Evolutionary conservation across 2,113 vertebrate species (phyloP), one percentile per base, ranked within the genome.

Genomic region (Abramis brama): DNA sequence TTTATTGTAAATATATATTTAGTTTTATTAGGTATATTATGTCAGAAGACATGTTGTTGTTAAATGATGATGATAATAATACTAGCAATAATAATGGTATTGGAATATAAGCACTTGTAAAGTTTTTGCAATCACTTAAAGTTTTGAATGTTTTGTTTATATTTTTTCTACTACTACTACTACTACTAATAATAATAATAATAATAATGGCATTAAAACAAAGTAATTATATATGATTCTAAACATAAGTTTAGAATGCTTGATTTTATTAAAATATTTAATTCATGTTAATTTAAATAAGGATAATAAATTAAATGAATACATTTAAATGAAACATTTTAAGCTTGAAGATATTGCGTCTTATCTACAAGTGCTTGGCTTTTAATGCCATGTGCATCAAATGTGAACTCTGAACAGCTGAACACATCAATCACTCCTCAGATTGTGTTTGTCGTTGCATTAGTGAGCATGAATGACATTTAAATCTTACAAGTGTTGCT

Each of bases 391-490:
- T 92, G 92, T 93, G 94, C 93, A 95, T 95, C 91, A 94, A 91
- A 89, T 83, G 78, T 94, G 94, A 95, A 95, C 92, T 94, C 92
- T 94, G 93, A 92, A 79, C 77, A 92, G 91, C 93, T 89, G 57
- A 86, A 90, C 81, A 79, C 92, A 93, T 94, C 94, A 90, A 91
- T 91, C 91, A 94, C 89, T 93, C 88, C 91, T 89, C 87, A 91
- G 93, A 76, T 94, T 92, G 90, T 93, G 90, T 94, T 94, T 93
- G 89, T 86, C 91, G 90, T 93, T 94, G 93, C 94, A 94, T 94
- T 94, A 93, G 94, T 79, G 87, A 90, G 87, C 93, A 90, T 94
- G 93, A 94, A 89, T 95, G 95, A 95, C 94, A 96, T 96, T 95
- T 96, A 93, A 93, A 91, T 92, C 92, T 92, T 91, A 90, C 88